These are phyloP conservation scores for Flexamia atlantica DNA, from an alignment of 2,888 invertebrate species.

Conservation along the genomic window DNA sequence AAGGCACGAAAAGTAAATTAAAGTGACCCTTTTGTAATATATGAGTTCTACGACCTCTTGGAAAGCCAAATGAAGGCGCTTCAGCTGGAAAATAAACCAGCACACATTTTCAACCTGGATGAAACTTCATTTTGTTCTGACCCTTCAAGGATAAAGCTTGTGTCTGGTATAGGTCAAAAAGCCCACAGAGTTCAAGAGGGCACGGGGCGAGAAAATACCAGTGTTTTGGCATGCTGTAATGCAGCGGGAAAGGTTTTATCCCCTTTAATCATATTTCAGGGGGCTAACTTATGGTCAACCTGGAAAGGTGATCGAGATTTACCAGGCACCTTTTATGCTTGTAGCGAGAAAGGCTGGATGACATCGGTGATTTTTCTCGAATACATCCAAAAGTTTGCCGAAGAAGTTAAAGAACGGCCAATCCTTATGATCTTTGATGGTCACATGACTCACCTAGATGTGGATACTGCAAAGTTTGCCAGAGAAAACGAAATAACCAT, in stretches of 20 bases:
- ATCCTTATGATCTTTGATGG: slow-evolving; percentile 71
- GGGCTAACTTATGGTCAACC: slow-evolving; percentile 72
- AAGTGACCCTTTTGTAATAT: slow-evolving; percentile 68
- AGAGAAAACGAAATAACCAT: slow-evolving; percentile 69
- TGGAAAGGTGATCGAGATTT: slow-evolving; percentile 69
- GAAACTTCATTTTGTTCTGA: slow-evolving; percentile 69
- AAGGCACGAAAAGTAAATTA: neutral
- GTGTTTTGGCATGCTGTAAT: slow-evolving; percentile 59
- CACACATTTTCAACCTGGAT: slow-evolving; percentile 70
- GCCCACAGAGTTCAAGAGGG: slow-evolving; percentile 37
- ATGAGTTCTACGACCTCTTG: slow-evolving; percentile 69
- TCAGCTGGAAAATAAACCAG: slow-evolving; percentile 69
- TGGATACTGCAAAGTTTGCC: slow-evolving; percentile 69
- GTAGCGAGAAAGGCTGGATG: slow-evolving; percentile 72
- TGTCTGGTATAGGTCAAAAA: slow-evolving; percentile 70
- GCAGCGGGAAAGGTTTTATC: slow-evolving; percentile 71
- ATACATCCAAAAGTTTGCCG: neutral
- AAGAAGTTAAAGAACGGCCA: slow-evolving; percentile 65
- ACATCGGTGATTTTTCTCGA: slow-evolving; percentile 70
- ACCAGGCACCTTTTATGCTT: slow-evolving; percentile 63
- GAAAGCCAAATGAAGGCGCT: slow-evolving; percentile 65
- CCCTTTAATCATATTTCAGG: slow-evolving; percentile 72
- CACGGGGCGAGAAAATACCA: slow-evolving; percentile 55
- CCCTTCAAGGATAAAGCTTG: slow-evolving; percentile 63
- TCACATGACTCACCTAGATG: slow-evolving; percentile 68